These are phyloP conservation scores for Arctocebus calabarensis DNA, from an alignment of 2,797 vertebrate species.

Conservation along the genomic window DNA sequence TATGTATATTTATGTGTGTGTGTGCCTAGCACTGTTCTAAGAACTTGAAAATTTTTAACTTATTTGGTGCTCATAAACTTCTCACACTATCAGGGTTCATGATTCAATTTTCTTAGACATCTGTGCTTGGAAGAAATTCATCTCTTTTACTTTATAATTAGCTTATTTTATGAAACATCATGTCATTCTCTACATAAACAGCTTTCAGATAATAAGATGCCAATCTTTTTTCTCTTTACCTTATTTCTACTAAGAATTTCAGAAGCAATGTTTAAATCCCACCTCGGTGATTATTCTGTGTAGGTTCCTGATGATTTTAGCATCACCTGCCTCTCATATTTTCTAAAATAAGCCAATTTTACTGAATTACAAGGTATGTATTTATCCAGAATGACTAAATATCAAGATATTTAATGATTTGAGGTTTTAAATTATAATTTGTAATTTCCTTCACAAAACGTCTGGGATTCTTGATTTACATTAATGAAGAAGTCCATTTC, in stretches of 20 bases:
- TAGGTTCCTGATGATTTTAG: neutral
- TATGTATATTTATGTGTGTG: no score
- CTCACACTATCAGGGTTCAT: neutral
- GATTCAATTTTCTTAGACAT: constrained; percentile 11
- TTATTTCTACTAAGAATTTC: neutral
- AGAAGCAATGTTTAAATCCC: neutral
- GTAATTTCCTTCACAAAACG: neutral
- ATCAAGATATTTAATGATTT: neutral
- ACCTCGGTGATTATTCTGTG: neutral
- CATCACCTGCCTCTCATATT: neutral
- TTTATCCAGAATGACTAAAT: neutral
- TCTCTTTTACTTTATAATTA: neutral
- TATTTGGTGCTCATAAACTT: neutral
- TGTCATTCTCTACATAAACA: neutral
- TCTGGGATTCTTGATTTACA: neutral
- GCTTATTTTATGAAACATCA: neutral
- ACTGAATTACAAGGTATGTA: neutral
- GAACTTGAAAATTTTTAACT: neutral
- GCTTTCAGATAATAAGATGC: neutral
- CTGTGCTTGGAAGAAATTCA: neutral
- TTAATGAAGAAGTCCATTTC: neutral
- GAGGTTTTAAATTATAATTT: neutral
- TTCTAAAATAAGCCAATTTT: constrained; percentile 1
- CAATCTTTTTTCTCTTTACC: neutral
- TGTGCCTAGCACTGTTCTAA: neutral